Evolutionary conservation across 30 jellyfish, hydroid and myxozoan species (phyloP), one percentile per base, ranked within the genome.

Genomic region (Chironex yamaguchii): DNA sequence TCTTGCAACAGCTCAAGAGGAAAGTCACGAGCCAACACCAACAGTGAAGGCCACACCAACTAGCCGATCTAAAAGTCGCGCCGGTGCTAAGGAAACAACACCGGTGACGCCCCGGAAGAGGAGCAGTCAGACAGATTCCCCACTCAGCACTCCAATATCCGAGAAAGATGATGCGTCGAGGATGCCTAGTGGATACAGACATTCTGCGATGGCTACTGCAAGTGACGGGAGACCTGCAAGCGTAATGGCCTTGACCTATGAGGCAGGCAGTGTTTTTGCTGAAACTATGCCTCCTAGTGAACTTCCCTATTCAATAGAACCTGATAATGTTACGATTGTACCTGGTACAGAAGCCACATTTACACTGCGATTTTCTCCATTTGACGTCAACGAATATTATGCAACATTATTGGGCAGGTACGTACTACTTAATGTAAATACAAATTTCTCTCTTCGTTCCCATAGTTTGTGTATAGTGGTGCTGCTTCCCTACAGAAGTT

Each of bases 161-260:
- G 21, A 34, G 79, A 52, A 29, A 83, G 34, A 65, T 77, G 12
- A 76, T 64, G 13, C 51, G 0, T 31, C 73, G 13, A 29, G 82
- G 52, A 33, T 86, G 87, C 2, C 52, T 85, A 23, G 88, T 42
- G 58, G 58, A 6, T 42, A 6, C 17, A 42, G 58, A 42, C 9
- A 17, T 17, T 17, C 88, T 49, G 54, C 74, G 53, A 36, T 89
- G 66, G 97, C 92, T 9, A 54, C 86, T 36, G 85, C 98, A 28
- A 28, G 49, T 2, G 98, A 92, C 36, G 98, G 96, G 2, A 85
- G 98, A 25, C 96, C 98, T 53, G 97, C 96, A 14, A 86, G 96
- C 29, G 96, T 84, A 9, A 92, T 92, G 96, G 86, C 96, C 0
- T 62, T 85, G 49, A 92, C 92, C 22, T 92, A 85, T 69, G 98